Percentiles rank a stretch among this genome's conserved stretches.
Evolutionary conservation across 2,113 vertebrate species (phyloP).

Genomic region (Vimba vimba): DNA sequence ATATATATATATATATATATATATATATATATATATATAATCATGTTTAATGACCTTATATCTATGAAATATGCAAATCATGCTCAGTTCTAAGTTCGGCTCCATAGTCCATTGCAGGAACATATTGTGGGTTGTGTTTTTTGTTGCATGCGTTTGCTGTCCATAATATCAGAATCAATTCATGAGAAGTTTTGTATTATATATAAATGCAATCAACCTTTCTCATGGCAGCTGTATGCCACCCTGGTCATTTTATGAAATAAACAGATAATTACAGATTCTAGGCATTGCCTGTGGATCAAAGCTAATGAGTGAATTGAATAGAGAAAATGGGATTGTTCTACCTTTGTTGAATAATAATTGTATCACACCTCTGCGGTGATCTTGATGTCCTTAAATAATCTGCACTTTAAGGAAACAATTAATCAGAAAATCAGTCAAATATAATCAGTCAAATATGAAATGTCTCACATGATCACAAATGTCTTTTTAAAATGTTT

Average conservation of each 20-base stretch:
- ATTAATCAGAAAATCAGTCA: neutral
- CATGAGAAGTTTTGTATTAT: neutral
- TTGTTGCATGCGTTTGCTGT: neutral
- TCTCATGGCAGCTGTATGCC: neutral
- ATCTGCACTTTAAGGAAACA: neutral
- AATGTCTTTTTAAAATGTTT: neutral
- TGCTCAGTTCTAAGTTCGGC: neutral
- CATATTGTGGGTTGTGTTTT: neutral
- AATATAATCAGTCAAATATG: neutral
- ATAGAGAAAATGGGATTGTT: neutral
- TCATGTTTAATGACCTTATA: neutral
- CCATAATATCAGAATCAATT: neutral
- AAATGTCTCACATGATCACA: neutral
- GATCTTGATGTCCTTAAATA: neutral
- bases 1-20: neutral
- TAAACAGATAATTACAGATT: neutral
- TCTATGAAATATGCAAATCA: neutral
- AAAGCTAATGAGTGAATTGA: constrained; percentile 5
- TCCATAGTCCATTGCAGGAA: neutral
- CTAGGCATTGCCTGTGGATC: constrained; percentile 17
- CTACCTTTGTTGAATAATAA: neutral
- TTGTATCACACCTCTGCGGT: neutral
- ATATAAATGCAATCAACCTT: neutral
- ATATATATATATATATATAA: neutral
- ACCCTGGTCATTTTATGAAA: neutral